Evolutionary conservation across 2,113 vertebrate genomes (phyloP).

Genomic region (Tragulus kanchil): DNA sequence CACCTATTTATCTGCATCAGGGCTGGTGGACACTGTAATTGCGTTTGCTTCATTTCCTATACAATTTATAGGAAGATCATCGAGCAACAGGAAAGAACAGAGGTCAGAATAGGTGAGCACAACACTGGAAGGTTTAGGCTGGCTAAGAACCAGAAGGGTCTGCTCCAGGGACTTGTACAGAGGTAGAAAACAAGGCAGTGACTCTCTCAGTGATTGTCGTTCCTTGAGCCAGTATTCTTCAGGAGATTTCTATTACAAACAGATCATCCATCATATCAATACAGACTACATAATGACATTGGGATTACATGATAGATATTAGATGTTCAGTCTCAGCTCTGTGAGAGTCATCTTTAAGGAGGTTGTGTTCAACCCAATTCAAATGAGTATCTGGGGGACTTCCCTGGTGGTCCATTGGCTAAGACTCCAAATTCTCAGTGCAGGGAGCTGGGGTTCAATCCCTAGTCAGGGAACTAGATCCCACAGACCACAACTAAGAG

Average conservation of each 20-base stretch:
- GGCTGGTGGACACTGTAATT: slow-evolving; percentile 80
- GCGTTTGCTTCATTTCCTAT: slow-evolving; percentile 86
- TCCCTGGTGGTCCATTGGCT: neutral
- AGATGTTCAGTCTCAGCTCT: neutral
- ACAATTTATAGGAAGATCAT: slow-evolving; percentile 82
- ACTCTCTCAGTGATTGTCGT: neutral
- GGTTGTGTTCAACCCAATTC: neutral
- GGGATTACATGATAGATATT: neutral
- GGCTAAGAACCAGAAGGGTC: slow-evolving; percentile 1
- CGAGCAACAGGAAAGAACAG: slow-evolving; percentile 65
- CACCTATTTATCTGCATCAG: slow-evolving; percentile 77
- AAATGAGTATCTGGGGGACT: neutral
- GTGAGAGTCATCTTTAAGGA: neutral
- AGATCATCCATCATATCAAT: neutral
- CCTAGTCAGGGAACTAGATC: neutral
- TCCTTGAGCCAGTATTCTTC: neutral
- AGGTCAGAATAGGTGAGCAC: slow-evolving; percentile 73
- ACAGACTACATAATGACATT: neutral
- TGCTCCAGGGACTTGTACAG: slow-evolving; percentile 77
- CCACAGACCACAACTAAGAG: neutral
- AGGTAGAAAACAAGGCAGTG: neutral
- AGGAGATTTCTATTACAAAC: neutral
- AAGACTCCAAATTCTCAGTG: neutral
- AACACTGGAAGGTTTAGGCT: slow-evolving; percentile 76
- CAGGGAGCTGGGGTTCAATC: neutral